Conservation (phyloP, 2,888 invertebrate genomes). For the Amphipoea lucens region DNA sequence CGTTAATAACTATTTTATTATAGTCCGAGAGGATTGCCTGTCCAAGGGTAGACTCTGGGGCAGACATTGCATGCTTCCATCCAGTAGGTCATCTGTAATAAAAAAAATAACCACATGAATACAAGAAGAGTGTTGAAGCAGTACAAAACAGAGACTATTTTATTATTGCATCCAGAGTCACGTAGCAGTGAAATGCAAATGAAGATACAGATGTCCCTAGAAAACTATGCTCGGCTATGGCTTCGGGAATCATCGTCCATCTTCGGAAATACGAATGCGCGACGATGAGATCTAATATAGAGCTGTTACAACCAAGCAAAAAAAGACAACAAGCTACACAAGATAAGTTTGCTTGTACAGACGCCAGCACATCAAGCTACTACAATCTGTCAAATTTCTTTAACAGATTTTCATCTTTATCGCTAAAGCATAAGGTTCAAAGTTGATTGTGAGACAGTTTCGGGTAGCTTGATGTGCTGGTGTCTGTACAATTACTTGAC, state of each 20-base stretch:
- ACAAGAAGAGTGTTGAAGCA: neutral
- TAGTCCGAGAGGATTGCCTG: conserved; percentile 87
- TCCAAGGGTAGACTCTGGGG: conserved; percentile 90
- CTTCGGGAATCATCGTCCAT: neutral
- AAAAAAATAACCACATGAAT: neutral
- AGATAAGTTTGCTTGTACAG: neutral
- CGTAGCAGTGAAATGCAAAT: neutral
- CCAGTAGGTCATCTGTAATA: conserved; percentile 82
- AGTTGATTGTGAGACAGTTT: too few relatives aligned
- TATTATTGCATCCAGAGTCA: neutral
- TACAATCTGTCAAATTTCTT: too few relatives aligned
- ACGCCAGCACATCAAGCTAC: too few relatives aligned
- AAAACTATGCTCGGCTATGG: neutral
- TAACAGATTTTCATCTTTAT: too few relatives aligned
- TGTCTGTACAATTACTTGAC: too few relatives aligned
- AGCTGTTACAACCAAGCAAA: neutral
- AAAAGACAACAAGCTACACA: neutral
- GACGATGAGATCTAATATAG: neutral
- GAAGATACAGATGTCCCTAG: neutral
- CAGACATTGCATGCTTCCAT: conserved; percentile 87
- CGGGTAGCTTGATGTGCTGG: too few relatives aligned
- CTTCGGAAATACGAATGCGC: neutral
- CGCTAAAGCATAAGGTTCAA: too few relatives aligned
- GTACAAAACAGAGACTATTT: neutral
- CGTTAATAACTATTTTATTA: conserved; percentile 52